Base-by-base conservation (phyloP, 2,797 vertebrate species). In the Valencia hispanica region DNA sequence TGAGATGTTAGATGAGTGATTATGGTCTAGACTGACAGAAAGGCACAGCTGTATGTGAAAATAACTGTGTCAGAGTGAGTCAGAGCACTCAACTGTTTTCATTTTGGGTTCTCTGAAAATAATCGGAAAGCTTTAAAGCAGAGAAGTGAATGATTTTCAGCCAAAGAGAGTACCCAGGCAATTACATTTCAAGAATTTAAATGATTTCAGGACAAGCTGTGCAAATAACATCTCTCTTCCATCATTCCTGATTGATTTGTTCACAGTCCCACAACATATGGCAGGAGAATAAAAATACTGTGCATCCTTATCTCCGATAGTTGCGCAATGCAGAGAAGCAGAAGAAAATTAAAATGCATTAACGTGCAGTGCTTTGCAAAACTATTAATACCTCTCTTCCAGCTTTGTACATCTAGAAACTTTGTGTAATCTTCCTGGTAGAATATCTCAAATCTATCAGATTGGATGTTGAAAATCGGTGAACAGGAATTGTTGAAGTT, bases 81-180 rank as follows among this genome's bases (percentile, higher is more conserved):
- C 63, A 66, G 48, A 71, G 48, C 69, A 53, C 48, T n/a, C 48
- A 71, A 18, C 22, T 53, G 48, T 36, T 71, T 71, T 39, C 6
- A 14, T 51, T 72, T 57, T 36, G 51, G 25, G 36, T 43, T 41
- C n/a, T 57, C 34, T 18, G 36, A 72, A 66, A 66, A 39, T 25
- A 66, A 66, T 66, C 36, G 34, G 70, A 72, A 72, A 43, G 51
- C 53, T 41, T 41, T 30, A 57, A n/a, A 27, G 34, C 22, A 41
- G 17, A 72, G 30, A 55, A 72, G 53, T 39, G 50, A 27, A 72
- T 55, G 70, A 72, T 57, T 72, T 72, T 53, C n/a, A 57, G 25
- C 27, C 50, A 55, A 71, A 71, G 34, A 17, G 39, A 32, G 25
- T 20, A 43, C 39, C 27, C 15, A 72, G 51, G n/a, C 51, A 41